A percentile compares a stretch with the other conserved stretches of the same genome.
These are phyloP conservation scores for Argyresthia albistria DNA, from an alignment of 2,888 invertebrate species.

Conservation along the genomic window DNA sequence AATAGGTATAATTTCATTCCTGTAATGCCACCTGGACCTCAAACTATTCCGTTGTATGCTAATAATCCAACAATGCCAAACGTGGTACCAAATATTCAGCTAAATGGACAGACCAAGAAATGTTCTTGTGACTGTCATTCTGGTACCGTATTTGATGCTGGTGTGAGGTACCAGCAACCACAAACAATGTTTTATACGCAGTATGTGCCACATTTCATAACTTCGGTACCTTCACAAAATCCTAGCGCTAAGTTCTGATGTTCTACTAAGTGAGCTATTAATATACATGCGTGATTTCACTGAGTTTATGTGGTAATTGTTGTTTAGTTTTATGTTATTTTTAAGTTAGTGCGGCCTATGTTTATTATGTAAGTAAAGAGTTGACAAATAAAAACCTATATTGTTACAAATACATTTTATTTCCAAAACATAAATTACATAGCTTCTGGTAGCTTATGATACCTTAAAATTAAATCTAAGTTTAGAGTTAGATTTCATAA, in stretches of 20 bases:
- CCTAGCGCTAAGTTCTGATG: constrained; percentile 15
- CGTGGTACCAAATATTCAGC: background rate
- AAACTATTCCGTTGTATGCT: background rate
- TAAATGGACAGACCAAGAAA: constrained; percentile 10
- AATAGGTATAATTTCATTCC: constrained; percentile 1
- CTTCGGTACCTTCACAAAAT: constrained; percentile 26
- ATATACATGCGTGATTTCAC: background rate
- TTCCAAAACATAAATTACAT: too few relatives aligned
- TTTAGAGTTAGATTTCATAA: too few relatives aligned
- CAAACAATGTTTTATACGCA: background rate
- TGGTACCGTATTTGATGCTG: background rate
- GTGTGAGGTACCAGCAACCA: background rate
- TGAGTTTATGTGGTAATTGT: too few relatives aligned
- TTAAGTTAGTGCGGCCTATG: too few relatives aligned
- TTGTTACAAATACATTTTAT: too few relatives aligned
- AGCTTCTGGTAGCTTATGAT: too few relatives aligned
- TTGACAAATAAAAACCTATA: too few relatives aligned
- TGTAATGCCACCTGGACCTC: background rate
- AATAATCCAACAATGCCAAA: background rate
- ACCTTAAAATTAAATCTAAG: too few relatives aligned
- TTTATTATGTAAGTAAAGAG: too few relatives aligned
- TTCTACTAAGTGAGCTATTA: too few relatives aligned
- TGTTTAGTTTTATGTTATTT: too few relatives aligned
- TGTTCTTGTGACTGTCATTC: constrained; percentile 39
- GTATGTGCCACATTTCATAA: constrained; percentile 27